Evolutionary conservation across 2,888 invertebrate genomes (phyloP).

Genomic region (Cryptocephalus primarius): DNA sequence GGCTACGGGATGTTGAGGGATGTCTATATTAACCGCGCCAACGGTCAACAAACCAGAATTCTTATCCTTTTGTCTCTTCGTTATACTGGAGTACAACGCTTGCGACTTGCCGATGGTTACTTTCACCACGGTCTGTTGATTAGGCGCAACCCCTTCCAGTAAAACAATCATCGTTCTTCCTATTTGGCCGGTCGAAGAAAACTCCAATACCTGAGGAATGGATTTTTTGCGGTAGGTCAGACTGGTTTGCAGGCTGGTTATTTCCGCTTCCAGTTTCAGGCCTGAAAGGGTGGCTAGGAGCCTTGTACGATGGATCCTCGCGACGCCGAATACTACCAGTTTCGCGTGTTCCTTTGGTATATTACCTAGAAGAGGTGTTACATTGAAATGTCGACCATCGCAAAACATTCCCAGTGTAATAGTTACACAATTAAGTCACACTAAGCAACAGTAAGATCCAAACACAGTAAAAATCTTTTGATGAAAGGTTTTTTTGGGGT

Average conservation of each 20-base stretch:
- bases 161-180: slow-evolving; percentile 87
- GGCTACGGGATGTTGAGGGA: slow-evolving; percentile 96
- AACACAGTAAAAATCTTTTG: neutral
- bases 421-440: neutral
- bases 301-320: slow-evolving; percentile 74
- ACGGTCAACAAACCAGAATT: slow-evolving; percentile 74
- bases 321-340: slow-evolving; percentile 77
- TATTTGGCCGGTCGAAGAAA: slow-evolving; percentile 79
- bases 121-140: slow-evolving; percentile 89
- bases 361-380: neutral
- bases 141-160: slow-evolving; percentile 81
- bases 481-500: too few relatives aligned
- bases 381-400: too few relatives aligned
- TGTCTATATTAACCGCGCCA: slow-evolving; percentile 82
- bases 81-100: slow-evolving; percentile 79
- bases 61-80: slow-evolving; percentile 62
- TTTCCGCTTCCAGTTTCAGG: slow-evolving; percentile 87
- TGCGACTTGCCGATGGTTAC: slow-evolving; percentile 88
- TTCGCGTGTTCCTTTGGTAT: slow-evolving; percentile 55
- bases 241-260: slow-evolving; percentile 83
- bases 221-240: slow-evolving; percentile 83
- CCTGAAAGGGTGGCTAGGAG: slow-evolving; percentile 86
- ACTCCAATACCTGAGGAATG: slow-evolving; percentile 54
- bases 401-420: too few relatives aligned
- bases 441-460: neutral